Evolutionary conservation across 2,888 invertebrate genomes (phyloP), one percentile per base, ranked within the genome.

Genomic region (Elgonia sp.): DNA sequence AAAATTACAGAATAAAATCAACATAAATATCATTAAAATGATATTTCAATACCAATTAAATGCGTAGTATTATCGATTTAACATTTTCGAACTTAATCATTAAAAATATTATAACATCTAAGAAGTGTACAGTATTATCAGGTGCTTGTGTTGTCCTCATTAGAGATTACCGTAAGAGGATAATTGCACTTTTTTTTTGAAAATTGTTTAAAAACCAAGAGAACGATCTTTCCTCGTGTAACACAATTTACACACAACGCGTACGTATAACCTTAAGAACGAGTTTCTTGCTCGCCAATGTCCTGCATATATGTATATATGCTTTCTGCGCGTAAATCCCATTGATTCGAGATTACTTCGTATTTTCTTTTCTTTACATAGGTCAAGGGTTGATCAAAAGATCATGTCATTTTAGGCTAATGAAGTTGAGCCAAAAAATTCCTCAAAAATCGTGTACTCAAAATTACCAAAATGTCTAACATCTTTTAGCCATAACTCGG

Each of bases 381-480:
- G 92, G 93, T 93, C 91, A 42, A 86, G 46, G 60, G 75, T 87
- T 63, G 84, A 87, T 91, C 92, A 88, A 91, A 88, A 93, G 92
- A 93, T 92, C 91, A 92, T 90, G 91, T 88, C 57, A 46, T 46
- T 21, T 53, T 63, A n/a, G n/a, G n/a, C n/a, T n/a, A n/a, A n/a
- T n/a, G n/a, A n/a, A n/a, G n/a, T n/a, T n/a, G n/a, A n/a, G n/a
- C n/a, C n/a, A n/a, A n/a, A n/a, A n/a, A n/a, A n/a, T n/a, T n/a
- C n/a, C n/a, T n/a, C n/a, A n/a, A n/a, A n/a, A n/a, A n/a, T n/a
- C n/a, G n/a, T n/a, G n/a, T n/a, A n/a, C n/a, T n/a, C n/a, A n/a
- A n/a, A n/a, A n/a, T n/a, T n/a, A n/a, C n/a, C n/a, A n/a, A n/a
- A n/a, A n/a, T n/a, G n/a, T n/a, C n/a, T n/a, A n/a, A n/a, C n/a